Percentiles rank a stretch among this genome's conserved stretches.
Conservation (phyloP, 2,888 invertebrate genomes). For the Idaea aversata region DNA sequence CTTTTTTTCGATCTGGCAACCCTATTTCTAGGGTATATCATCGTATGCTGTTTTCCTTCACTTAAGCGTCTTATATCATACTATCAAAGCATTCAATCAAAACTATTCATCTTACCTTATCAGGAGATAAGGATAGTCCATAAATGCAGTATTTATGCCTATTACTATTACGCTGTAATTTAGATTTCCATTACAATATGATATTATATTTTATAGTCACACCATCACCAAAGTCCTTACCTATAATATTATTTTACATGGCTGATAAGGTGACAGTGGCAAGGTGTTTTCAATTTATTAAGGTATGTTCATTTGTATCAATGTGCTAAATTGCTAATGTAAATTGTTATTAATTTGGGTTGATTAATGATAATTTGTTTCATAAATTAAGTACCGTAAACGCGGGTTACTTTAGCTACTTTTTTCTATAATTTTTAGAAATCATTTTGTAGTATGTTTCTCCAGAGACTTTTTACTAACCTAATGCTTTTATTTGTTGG, state of each 20-base stretch:
- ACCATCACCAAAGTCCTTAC: neutral
- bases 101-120: constrained; percentile 3
- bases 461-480: too few relatives aligned
- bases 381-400: neutral
- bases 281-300: neutral
- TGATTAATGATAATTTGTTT: neutral
- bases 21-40: neutral
- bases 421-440: too few relatives aligned
- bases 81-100: constrained; percentile 9
- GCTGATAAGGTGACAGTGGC: neutral
- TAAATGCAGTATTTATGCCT: neutral
- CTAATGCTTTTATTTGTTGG: too few relatives aligned
- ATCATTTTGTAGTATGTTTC: too few relatives aligned
- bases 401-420: too few relatives aligned
- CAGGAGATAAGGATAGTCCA: neutral
- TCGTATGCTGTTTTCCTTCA: neutral
- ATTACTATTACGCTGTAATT: neutral
- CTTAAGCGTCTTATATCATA: neutral
- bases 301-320: neutral
- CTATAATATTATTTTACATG: neutral
- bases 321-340: too few relatives aligned
- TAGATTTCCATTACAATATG: neutral
- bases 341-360: neutral
- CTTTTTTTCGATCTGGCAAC: neutral
- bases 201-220: too few relatives aligned